Evolutionary conservation across 1,140 invertebrate species (phyloP).

Genomic region (Bombus soroeensis): DNA sequence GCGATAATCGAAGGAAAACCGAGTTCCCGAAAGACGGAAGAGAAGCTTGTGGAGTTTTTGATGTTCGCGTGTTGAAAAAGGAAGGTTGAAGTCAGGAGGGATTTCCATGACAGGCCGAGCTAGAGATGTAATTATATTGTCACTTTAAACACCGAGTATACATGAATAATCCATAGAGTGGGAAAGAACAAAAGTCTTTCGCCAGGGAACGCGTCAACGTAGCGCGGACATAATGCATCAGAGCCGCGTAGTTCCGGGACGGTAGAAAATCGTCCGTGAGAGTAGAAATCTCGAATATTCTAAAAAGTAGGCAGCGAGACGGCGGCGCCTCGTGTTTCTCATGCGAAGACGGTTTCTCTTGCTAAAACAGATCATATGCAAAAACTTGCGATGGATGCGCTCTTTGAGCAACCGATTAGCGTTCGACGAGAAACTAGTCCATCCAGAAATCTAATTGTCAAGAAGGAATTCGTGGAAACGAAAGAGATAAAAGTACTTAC

Average conservation of each 20-base stretch:
- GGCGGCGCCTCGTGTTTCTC: background rate
- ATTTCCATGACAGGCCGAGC: too few species aligned
- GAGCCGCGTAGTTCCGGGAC: background rate
- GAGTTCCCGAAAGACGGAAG: background rate
- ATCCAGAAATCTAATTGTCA: background rate
- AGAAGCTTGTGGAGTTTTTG: background rate
- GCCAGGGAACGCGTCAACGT: constrained; percentile 1
- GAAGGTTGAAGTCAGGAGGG: too few species aligned
- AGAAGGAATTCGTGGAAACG: background rate
- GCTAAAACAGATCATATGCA: background rate
- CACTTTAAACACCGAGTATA: background rate
- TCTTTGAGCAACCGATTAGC: background rate
- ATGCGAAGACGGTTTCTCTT: background rate
- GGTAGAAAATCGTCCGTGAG: constrained; percentile 47
- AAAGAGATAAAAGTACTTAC: background rate
- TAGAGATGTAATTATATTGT: background rate
- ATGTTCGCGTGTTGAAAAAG: background rate
- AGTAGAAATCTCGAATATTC: constrained; percentile 34
- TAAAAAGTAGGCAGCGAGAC: background rate
- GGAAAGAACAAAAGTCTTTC: background rate
- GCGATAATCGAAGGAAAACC: background rate
- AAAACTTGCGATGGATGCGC: background rate
- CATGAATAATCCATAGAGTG: background rate
- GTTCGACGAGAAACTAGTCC: background rate
- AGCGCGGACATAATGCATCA: background rate